Evolutionary conservation across 92 coral and sea anemone species (phyloP).

Genomic region (Anthopleura xanthogrammica): DNA sequence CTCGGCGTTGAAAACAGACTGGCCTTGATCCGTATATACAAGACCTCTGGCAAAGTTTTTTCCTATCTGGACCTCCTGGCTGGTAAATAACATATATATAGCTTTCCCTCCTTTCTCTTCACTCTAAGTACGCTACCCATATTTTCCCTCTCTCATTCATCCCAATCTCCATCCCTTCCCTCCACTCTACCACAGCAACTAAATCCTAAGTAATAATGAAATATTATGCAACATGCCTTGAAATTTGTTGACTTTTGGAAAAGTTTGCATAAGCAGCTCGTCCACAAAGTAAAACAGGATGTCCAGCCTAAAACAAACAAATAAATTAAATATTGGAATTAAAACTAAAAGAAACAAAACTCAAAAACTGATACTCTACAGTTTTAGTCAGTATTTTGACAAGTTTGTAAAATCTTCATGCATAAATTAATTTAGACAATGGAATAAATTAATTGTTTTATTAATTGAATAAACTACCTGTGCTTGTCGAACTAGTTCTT

Average conservation of each 20-base stretch:
- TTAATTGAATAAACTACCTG: constrained; percentile 36
- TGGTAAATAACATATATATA: too few relatives aligned
- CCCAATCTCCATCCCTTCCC: too few relatives aligned
- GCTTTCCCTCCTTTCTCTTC: too few relatives aligned
- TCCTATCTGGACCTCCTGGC: too few relatives aligned
- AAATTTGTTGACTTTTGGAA: constrained; percentile 84
- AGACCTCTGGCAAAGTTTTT: too few relatives aligned
- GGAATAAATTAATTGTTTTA: not conserved
- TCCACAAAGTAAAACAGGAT: constrained; percentile 75
- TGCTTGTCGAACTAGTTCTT: constrained; percentile 45
- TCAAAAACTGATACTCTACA: not conserved
- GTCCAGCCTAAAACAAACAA: constrained; percentile 41
- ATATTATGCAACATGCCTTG: constrained; percentile 50
- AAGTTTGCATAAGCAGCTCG: constrained; percentile 85
- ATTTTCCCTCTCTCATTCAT: too few relatives aligned
- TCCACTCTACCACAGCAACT: too few relatives aligned
- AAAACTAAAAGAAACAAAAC: not conserved
- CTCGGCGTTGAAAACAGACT: too few relatives aligned
- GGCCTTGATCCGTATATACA: too few relatives aligned
- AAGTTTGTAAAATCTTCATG: not conserved
- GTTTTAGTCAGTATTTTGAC: too few relatives aligned
- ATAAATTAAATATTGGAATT: not conserved
- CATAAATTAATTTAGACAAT: not conserved
- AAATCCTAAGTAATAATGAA: too few relatives aligned
- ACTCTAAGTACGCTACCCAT: too few relatives aligned